Percentiles rank a stretch among this genome's conserved stretches.
These are phyloP conservation scores for Drosophila cognata DNA, from an alignment of 2,888 invertebrate genomes.

Conservation along the genomic window DNA sequence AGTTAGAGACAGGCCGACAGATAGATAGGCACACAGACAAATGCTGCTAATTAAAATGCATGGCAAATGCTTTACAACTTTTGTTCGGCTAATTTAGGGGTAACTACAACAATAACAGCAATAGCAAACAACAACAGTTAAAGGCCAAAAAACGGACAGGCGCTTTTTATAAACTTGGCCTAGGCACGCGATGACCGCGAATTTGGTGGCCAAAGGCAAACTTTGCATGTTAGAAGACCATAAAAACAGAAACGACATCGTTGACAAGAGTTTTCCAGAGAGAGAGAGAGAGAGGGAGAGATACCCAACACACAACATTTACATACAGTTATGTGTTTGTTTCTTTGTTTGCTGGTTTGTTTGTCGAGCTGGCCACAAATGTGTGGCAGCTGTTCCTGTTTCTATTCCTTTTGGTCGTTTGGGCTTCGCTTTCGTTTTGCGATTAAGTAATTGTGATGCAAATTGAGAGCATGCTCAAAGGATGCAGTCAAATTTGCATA, in stretches of 20 bases:
- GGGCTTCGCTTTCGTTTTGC: neutral
- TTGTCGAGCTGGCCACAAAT: neutral
- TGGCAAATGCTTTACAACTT: slow-evolving; percentile 56
- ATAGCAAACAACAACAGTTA: slow-evolving; percentile 16
- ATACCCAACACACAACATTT: slow-evolving; percentile 12
- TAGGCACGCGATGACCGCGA: slow-evolving; percentile 74
- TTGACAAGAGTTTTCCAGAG: slow-evolving; percentile 7
- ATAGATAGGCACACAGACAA: slow-evolving; percentile 28
- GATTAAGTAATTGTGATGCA: slow-evolving; percentile 4
- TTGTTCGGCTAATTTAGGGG: slow-evolving; percentile 67
- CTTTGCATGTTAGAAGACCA: slow-evolving; percentile 71
- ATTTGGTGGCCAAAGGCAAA: slow-evolving; percentile 52
- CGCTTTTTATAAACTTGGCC: slow-evolving; percentile 55
- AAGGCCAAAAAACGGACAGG: slow-evolving; percentile 24
- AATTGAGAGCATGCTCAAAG: neutral
- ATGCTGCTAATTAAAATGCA: slow-evolving; percentile 71
- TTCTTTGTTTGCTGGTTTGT: neutral
- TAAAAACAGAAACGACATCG: slow-evolving; percentile 45
- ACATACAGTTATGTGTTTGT: slow-evolving; percentile 11
- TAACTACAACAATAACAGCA: slow-evolving; percentile 45
- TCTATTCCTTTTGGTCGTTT: neutral
- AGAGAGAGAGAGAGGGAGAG: neutral
- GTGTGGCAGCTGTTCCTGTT: slow-evolving; percentile 8
- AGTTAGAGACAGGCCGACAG: neutral
- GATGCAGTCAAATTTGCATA: neutral